Evolutionary conservation across 53 echinoderm and acorn worm genomes (phyloP).

Genomic region (Echinarachnius parma): DNA sequence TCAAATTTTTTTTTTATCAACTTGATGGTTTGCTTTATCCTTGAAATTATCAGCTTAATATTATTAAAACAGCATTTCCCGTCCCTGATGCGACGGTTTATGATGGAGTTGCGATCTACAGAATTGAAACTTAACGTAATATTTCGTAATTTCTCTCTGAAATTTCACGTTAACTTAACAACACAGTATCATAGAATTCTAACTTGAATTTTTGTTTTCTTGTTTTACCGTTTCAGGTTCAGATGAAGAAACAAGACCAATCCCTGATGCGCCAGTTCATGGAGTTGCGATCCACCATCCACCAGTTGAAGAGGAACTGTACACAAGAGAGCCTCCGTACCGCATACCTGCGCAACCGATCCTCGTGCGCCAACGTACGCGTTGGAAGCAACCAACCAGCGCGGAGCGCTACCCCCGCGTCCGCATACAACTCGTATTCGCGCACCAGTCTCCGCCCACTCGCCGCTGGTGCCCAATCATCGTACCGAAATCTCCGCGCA

Average conservation of each 20-base stretch:
- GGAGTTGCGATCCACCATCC: conserved; percentile 84
- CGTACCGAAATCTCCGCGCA: conserved; percentile 1
- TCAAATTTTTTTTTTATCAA: too few relatives aligned
- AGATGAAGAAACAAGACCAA: conserved; percentile 87
- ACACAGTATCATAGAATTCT: too few relatives aligned
- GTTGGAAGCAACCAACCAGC: conserved; percentile 27
- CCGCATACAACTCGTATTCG: too few relatives aligned
- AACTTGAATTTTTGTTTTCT: too few relatives aligned
- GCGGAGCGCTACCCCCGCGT: conserved; percentile 1
- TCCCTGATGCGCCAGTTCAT: conserved; percentile 91
- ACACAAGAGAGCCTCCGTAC: conserved; percentile 10
- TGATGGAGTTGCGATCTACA: too few relatives aligned
- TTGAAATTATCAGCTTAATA: too few relatives aligned
- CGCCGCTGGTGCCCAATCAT: conserved; percentile 7
- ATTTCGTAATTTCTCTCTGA: too few relatives aligned
- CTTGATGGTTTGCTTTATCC: too few relatives aligned
- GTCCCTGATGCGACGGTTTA: too few relatives aligned
- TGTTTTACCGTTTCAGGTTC: conserved; percentile 46
- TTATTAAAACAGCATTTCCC: too few relatives aligned
- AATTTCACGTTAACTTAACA: too few relatives aligned
- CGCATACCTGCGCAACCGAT: conserved; percentile 26
- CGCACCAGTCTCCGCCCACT: conserved; percentile 22
- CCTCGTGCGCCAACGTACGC: conserved; percentile 26
- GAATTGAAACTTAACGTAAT: too few relatives aligned
- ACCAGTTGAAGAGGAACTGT: conserved; percentile 57